Evolutionary conservation across 2,113 vertebrate genomes (phyloP).

Genomic region (Thamnaconus septentrionalis): DNA sequence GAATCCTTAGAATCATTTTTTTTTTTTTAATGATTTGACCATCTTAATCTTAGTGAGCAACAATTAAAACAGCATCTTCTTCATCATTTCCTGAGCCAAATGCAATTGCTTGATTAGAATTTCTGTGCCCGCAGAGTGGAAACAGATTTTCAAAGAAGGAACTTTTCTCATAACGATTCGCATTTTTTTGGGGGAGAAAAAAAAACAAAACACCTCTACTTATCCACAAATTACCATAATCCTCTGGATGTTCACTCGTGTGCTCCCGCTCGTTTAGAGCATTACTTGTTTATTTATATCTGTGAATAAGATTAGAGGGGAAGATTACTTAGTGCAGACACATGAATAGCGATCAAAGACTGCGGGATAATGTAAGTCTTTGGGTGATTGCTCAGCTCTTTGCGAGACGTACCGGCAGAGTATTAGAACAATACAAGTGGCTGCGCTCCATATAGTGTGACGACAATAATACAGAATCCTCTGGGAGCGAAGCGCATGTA

Average conservation of each 20-base stretch:
- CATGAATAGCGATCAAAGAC: constrained; percentile 80
- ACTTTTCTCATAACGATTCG: constrained; percentile 67
- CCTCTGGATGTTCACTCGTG: constrained; percentile 75
- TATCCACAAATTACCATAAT: constrained; percentile 81
- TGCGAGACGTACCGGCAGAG: constrained; percentile 64
- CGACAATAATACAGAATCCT: constrained; percentile 74
- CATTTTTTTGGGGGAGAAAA: constrained; percentile 38
- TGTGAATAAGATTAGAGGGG: constrained; percentile 79
- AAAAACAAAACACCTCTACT: constrained; percentile 66
- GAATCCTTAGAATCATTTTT: neutral
- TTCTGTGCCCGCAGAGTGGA: constrained; percentile 17
- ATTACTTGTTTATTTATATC: constrained; percentile 82
- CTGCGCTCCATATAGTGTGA: constrained; percentile 67
- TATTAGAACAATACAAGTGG: constrained; percentile 75
- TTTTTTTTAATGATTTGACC: too few species aligned
- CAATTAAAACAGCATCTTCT: constrained; percentile 3
- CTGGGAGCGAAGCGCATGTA: constrained; percentile 65
- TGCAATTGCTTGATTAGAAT: constrained; percentile 26
- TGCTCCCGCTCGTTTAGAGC: constrained; percentile 73
- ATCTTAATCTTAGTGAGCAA: neutral
- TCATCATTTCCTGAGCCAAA: constrained; percentile 9
- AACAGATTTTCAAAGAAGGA: constrained; percentile 34
- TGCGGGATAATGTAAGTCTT: constrained; percentile 77
- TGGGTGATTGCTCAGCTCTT: constrained; percentile 72
- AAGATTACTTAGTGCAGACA: constrained; percentile 77